Conservation (phyloP, 2,888 invertebrate species). For the Disparrhopalites patrizii region DNA sequence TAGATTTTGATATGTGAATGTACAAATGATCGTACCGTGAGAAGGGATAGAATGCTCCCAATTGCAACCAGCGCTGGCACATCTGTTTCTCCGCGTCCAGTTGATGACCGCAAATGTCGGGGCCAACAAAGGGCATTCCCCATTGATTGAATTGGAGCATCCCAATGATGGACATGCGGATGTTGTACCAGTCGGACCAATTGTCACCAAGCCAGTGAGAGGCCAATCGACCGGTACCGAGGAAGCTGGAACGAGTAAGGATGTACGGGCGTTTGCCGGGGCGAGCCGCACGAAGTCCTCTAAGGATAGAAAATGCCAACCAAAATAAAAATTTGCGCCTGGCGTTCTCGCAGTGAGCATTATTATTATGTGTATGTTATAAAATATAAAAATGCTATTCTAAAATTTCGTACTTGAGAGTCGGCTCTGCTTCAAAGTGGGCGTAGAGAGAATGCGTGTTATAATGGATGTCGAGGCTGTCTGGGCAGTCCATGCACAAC, state of each 20-base stretch:
- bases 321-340: no score
- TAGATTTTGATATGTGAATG: not conserved
- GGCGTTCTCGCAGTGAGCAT: not conserved
- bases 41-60: conserved; percentile 55
- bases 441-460: conserved; percentile 75
- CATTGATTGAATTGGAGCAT: conserved; percentile 53
- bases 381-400: not conserved
- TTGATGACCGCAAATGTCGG: conserved; percentile 50
- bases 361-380: not conserved
- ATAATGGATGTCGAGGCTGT: conserved; percentile 64
- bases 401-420: conserved; percentile 31
- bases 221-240: conserved; percentile 51
- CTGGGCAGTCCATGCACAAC: conserved; percentile 55
- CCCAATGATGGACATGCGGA: conserved; percentile 50
- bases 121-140: conserved; percentile 48
- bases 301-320: not conserved
- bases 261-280: conserved; percentile 64
- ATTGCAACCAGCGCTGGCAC: conserved; percentile 54
- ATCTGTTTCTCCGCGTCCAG: conserved; percentile 56
- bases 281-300: conserved; percentile 13
- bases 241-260: conserved; percentile 61
- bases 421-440: conserved; percentile 48
- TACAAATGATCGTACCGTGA: conserved; percentile 45
- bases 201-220: conserved; percentile 55
- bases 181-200: conserved; percentile 50